Evolutionary conservation across 2,888 invertebrate genomes (phyloP), one percentile per base, ranked within the genome.

Genomic region (Drosophila helvetica): DNA sequence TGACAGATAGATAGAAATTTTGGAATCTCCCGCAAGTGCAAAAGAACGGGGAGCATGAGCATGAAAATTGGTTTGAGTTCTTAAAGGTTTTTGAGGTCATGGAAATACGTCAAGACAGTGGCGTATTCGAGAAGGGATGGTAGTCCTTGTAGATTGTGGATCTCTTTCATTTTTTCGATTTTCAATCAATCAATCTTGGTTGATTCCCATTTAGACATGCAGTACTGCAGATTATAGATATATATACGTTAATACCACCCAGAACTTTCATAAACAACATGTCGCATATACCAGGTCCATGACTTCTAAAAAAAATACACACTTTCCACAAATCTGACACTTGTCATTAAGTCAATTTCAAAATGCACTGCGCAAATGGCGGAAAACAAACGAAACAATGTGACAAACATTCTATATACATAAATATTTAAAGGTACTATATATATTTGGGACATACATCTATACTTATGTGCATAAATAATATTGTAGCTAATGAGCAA

Each of bases 301-400:
- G 71, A 56, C 58, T 67, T 70, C 56, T 68, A 53, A 15, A 45
- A 45, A 55, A 69, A 72, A 52, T 50, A 57, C 27, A 53, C 46
- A 27, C 47, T 58, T 53, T 59, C 72, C 50, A 18, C 33, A 46
- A 57, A 63, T 65, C 73, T 85, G 82, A 82, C 82, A 83, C 74
- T 83, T 83, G 88, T 85, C 83, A 85, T 88, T 82, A 85, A 82
- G 55, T 73, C 67, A 76, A 74, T 74, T 80, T 73, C 48, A 53
- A 73, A 78, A 78, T 80, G 75, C 79, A 85, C 46, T 72, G 82
- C 87, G 79, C 78, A 87, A 69, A 72, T 81, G 79, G 46, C 59
- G n/a, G 22, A 64, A 72, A 51, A 54, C 38, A 59, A 38, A 66
- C 48, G 38, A 22, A 59, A 45, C 22, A 22, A 46, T 46, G 22